Evolutionary conservation across 2,888 invertebrate genomes (phyloP).

Genomic region (Apamea sordens): DNA sequence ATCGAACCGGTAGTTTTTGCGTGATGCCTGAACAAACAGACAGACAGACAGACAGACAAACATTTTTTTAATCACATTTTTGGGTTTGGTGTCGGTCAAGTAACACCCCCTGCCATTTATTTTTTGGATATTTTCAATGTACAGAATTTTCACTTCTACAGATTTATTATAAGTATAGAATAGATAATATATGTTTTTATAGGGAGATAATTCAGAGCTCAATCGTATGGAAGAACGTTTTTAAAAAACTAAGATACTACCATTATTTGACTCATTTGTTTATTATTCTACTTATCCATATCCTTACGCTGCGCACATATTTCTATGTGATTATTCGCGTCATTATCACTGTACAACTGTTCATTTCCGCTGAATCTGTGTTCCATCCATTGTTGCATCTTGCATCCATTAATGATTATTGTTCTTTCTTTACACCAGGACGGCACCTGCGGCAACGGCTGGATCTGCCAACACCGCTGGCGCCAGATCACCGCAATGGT

Average conservation of each 20-base stretch:
- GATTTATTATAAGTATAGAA: no score
- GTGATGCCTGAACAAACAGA: no score
- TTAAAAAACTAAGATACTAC: background rate
- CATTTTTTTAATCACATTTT: no score
- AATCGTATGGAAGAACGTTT: background rate
- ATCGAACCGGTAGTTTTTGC: no score
- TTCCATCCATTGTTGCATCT: background rate
- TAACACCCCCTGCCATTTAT: no score
- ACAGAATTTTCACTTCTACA: no score
- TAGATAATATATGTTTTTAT: background rate
- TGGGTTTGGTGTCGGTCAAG: no score
- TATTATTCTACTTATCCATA: background rate
- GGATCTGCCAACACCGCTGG: conserved; percentile 96
- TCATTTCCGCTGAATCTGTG: background rate
- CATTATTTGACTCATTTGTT: background rate
- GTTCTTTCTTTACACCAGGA: conserved; percentile 73
- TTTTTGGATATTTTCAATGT: no score
- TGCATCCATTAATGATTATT: background rate
- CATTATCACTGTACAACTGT: background rate
- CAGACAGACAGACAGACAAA: no score
- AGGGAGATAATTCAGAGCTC: background rate
- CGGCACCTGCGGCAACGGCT: conserved; percentile 91
- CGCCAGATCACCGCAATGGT: conserved; percentile 94
- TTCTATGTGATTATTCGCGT: background rate
- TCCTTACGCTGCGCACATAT: background rate